A percentile compares a stretch with the other conserved stretches of the same genome.
These are phyloP conservation scores for Cheumatopsyche charites DNA, from an alignment of 1,140 invertebrate genomes.

Conservation along the genomic window DNA sequence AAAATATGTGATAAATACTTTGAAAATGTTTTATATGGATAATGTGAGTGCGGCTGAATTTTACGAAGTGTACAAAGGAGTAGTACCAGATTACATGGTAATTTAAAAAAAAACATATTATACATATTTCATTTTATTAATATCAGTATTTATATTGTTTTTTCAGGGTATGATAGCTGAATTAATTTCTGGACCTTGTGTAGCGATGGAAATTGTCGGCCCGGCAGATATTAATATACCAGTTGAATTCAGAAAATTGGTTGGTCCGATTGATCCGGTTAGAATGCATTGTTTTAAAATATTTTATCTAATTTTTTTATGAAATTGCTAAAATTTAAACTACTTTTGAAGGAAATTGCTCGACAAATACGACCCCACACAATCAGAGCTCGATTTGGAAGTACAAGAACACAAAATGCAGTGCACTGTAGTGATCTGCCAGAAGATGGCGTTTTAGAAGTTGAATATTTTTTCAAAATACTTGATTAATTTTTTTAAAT, in stretches of 20 bases:
- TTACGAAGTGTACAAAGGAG: constrained; percentile 92
- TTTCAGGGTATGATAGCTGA: constrained; percentile 79
- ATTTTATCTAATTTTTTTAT: not conserved
- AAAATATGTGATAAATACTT: constrained; percentile 77
- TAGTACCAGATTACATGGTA: constrained; percentile 82
- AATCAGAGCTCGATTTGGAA: constrained; percentile 83
- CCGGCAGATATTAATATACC: constrained; percentile 66
- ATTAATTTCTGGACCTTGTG: constrained; percentile 79
- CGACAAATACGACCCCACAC: constrained; percentile 81
- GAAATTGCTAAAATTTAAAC: not conserved
- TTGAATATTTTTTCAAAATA: constrained; percentile 82
- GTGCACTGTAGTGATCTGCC: constrained; percentile 92
- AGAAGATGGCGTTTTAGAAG: constrained; percentile 84
- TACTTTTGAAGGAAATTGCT: constrained; percentile 77
- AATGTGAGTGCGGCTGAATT: constrained; percentile 87
- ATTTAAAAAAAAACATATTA: constrained; percentile 49
- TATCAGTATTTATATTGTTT: not conserved
- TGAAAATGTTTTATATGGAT: constrained; percentile 81
- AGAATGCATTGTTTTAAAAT: not conserved
- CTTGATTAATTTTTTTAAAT: constrained; percentile 54
- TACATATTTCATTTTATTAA: not conserved
- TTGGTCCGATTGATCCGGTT: constrained; percentile 88
- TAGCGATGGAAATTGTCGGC: constrained; percentile 84
- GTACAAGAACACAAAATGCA: constrained; percentile 83
- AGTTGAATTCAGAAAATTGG: constrained; percentile 80